Base-by-base conservation (phyloP, 30 jellyfish, hydroid and myxozoan genomes). In the Turritopsis dohrnii region DNA sequence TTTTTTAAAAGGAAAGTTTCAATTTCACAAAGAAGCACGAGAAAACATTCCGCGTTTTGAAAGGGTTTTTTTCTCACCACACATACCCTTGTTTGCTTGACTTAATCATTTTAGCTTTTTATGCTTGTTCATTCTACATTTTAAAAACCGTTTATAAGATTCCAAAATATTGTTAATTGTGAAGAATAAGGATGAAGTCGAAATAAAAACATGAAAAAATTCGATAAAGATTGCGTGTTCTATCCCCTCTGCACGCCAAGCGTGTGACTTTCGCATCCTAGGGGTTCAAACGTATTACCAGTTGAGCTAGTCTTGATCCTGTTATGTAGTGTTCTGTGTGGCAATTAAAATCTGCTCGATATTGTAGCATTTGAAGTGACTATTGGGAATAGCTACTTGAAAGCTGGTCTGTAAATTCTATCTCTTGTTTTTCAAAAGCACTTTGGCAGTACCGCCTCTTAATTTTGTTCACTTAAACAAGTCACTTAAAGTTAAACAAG, bases 101-200 rank as follows among this genome's bases (percentile, higher is more conserved):
- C 60, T 3, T 41, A 41, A 41, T 41, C 60, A 41, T 41, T 41
- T 41, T 41, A 41, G 60, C 60, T 41, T 41, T 41, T 41, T 41
- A 41, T 41, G 60, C 9, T 13, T 41, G 60, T 41, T 41, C 60
- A 41, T 41, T 41, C 60, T 41, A 41, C 60, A 41, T 41, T 41
- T 41, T 41, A 41, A 41, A 66, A 66, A 66, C 27, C 27, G 29
- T 66, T n/a, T n/a, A 66, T 17, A 66, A 21, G 29, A n/a, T 66
- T 66, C 76, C 76, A 66, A 66, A 66, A 66, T n/a, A 66, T n/a
- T 66, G 29, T 66, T 66, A 66, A 66, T n/a, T n/a, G 29, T 66
- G 5, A 25, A 66, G 17, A 66, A 66, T 66, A 21, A 66, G 29
- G 29, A n/a, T 66, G 17, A 41, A 41, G 60, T 41, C 60, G 60